Base-by-base conservation (phyloP, 1,140 invertebrate genomes). In the Elysia chlorotica region DNA sequence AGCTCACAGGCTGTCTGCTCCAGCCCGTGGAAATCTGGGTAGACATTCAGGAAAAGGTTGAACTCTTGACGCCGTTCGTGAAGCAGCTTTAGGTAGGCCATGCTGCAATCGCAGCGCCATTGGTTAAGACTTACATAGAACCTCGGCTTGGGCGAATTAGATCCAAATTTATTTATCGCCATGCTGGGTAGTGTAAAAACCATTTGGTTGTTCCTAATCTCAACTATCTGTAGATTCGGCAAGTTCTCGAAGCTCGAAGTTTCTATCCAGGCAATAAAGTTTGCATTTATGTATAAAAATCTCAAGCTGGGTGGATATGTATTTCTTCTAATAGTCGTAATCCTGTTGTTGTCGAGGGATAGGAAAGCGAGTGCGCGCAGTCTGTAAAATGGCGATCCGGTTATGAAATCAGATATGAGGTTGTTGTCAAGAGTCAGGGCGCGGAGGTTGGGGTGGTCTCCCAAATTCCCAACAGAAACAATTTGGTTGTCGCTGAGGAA, bases 71-170 rank as follows among this genome's bases (percentile, higher is more conserved):
- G 35, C 0, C 21, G 65, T 28, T 61, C 17, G 23, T 41, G 41
- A 48, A 62, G 66, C 0, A 57, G 68, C 28, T 78, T 78, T 3
- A 82, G 65, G 75, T 80, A 82, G 10, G 57, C 71, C 57, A 82
- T 23, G 0, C 72, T 38, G 57, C 81, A 82, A 57, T 80, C 78
- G 67, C 81, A 82, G 1, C 28, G 48, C 25, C 81, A 79, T 10
- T 53, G n/a, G 67, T 81, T 82, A 0, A 67, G 66, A 14, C 36
- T 48, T 10, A 82, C 41, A 33, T 73, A 69, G 10, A 81, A 31
- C 0, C 36, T 67, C 1, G 78, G 78, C n/a, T 76, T 76, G 10
- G 69, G 68, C 19, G 17, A 36, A 23, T 37, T 28, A 1, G 4
- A 6, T 28, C 37, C 38, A 36, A 69, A 69, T 3, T 30, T 56